Evolutionary conservation across 1,140 invertebrate genomes (phyloP), one percentile per base, ranked within the genome.

Genomic region (Piezodorus guildinii): DNA sequence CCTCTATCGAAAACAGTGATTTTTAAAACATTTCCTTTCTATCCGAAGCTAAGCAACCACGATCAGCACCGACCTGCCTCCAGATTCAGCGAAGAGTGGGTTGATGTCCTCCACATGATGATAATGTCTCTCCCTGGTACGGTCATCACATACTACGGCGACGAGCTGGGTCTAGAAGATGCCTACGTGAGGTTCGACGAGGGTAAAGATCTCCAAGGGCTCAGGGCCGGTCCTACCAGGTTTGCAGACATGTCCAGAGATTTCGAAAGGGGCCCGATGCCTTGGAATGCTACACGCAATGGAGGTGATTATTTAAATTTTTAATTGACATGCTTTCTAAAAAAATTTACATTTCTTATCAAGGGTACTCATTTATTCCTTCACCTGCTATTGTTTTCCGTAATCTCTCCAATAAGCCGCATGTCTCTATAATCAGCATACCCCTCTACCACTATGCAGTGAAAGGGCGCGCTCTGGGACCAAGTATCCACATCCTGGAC

Each of bases 31-130:
- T 39, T 39, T 39, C 12, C 6, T 39, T 39, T 39, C 9, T 6
- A 30, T 39, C 12, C 34, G 9, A 39, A 86, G 84, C 75, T 87
- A 73, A 87, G 87, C 49, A 90, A 89, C 73, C 86, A 90, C 67
- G 86, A 91, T 72, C 78, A 82, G 17, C 74, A 73, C 49, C 79
- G 90, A 68, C 77, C 85, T 16, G 80, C 81, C 0, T 78, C 80
- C 16, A 77, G 87, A 62, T 83, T 82, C 65, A 81, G 82, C 3
- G 71, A 77, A 0, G 75, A 80, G 39, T 74, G 81, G 62, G 79
- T 85, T 0, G 88, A 90, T 73, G 83, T 81, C 12, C 77, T 90
- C 68, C 84, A 87, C 67, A 88, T 89, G 80, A 69, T 93, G 51
- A 75, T 82, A 9, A 73, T 88, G 67, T 75, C 88, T 4, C 72